Conservation (phyloP, 2,797 vertebrate genomes). For the Chrysolophus pictus region DNA sequence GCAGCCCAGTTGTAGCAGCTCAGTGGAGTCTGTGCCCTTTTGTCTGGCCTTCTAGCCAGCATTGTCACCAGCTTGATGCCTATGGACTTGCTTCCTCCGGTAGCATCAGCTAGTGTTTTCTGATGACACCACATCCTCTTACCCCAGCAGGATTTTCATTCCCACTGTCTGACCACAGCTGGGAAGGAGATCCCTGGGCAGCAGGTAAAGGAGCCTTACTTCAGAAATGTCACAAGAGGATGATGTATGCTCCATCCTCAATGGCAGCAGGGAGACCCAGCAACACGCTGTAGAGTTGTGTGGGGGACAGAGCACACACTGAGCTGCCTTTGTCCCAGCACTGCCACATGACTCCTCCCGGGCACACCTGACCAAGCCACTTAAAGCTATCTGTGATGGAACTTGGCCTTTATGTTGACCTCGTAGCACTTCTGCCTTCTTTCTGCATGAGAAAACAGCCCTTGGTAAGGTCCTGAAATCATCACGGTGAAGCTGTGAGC, state of each 20-base stretch:
- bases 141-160: background rate
- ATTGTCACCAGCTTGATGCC: accelerated
- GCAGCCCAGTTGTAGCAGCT: background rate
- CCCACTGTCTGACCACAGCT: accelerated
- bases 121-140: background rate
- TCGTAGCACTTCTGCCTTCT: background rate
- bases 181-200: background rate
- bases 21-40: accelerated
- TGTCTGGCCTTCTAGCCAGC: background rate
- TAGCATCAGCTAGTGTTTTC: background rate
- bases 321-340: background rate
- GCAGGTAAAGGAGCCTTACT: background rate
- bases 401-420: background rate
- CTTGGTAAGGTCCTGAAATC: background rate
- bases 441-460: background rate
- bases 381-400: background rate
- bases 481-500: background rate
- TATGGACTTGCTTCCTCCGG: background rate
- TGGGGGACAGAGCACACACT: background rate
- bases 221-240: background rate
- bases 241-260: background rate
- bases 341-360: accelerated
- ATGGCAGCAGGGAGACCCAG: background rate
- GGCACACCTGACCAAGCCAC: background rate
- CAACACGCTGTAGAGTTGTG: background rate